A percentile compares a stretch with the other conserved stretches of the same genome.
Conservation (phyloP, 2,797 vertebrate genomes). For the Danio tinwini region DNA sequence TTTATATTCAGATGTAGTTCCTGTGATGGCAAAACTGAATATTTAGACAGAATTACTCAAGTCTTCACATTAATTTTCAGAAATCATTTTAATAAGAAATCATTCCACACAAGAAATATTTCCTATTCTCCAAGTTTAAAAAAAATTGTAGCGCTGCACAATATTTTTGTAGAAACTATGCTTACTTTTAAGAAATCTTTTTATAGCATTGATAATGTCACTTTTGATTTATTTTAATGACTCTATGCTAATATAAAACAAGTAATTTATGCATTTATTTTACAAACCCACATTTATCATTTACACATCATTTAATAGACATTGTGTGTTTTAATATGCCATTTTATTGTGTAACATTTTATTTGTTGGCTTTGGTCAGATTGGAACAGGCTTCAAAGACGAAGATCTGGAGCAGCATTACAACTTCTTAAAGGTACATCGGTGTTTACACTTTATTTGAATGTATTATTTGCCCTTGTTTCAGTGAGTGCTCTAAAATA, state of each 20-base stretch:
- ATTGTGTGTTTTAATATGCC: not conserved
- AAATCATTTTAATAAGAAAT: not conserved
- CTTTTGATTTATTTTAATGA: not conserved
- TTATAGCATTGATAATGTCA: not conserved
- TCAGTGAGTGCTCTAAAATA: slow-evolving; percentile 45
- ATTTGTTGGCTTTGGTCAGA: slow-evolving; percentile 72
- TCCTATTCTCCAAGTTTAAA: too few relatives aligned
- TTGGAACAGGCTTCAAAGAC: slow-evolving; percentile 92
- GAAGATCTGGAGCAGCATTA: slow-evolving; percentile 88
- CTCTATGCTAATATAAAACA: not conserved
- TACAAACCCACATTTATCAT: not conserved
- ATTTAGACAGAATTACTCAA: not conserved
- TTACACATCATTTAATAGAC: not conserved
- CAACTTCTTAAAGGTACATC: slow-evolving; percentile 84
- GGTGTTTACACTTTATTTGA: not conserved
- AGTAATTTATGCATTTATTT: too few relatives aligned
- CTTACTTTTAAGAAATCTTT: not conserved
- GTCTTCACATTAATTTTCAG: not conserved
- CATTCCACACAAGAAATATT: not conserved
- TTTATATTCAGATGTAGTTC: not conserved
- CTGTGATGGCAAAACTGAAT: not conserved
- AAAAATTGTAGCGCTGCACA: not conserved
- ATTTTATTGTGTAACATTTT: not conserved
- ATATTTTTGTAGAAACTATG: not conserved
- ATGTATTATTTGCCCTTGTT: slow-evolving; percentile 30